phyloP scores from a whole-genome alignment of 1,140 invertebrate genomes.

The Parapsyche elsis region DNA sequence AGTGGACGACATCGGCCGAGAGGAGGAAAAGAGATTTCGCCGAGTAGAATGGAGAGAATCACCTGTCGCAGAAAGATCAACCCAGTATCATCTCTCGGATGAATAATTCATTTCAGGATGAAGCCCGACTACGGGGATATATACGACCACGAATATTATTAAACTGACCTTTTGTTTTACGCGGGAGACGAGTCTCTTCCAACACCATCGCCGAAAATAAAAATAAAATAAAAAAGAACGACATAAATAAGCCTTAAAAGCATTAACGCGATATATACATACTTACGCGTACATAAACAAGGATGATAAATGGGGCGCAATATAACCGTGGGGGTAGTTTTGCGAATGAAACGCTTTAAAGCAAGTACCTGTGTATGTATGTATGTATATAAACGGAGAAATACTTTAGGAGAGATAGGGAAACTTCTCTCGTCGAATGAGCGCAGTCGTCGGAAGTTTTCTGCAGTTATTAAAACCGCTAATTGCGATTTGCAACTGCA shows the following conservation, averaged over 20 bases:
- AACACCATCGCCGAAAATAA: too few relatives aligned
- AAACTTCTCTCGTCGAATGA: background rate
- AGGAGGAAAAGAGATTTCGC: conserved; percentile 25
- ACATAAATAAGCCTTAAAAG: conserved; percentile 1
- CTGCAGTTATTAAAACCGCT: background rate
- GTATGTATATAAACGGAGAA: too few relatives aligned
- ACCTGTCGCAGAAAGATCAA: conserved; percentile 40
- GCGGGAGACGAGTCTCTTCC: background rate
- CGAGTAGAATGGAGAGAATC: conserved; percentile 5
- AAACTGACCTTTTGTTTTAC: conserved; percentile 18
- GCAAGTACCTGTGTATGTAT: too few relatives aligned
- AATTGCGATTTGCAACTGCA: background rate
- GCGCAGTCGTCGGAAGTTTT: background rate
- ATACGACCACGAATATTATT: conserved; percentile 10
- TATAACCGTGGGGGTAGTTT: background rate
- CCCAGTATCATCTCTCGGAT: conserved; percentile 24
- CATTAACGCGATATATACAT: conserved; percentile 1
- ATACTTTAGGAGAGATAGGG: background rate
- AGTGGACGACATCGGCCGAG: too few relatives aligned
- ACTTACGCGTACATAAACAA: background rate
- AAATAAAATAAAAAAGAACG: background rate
- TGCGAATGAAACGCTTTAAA: background rate
- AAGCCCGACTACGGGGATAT: background rate
- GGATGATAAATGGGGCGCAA: conserved; percentile 6
- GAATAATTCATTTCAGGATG: conserved; percentile 30